Evolutionary conservation across 1,140 invertebrate species (phyloP).

Genomic region (Brachionus rubens): DNA sequence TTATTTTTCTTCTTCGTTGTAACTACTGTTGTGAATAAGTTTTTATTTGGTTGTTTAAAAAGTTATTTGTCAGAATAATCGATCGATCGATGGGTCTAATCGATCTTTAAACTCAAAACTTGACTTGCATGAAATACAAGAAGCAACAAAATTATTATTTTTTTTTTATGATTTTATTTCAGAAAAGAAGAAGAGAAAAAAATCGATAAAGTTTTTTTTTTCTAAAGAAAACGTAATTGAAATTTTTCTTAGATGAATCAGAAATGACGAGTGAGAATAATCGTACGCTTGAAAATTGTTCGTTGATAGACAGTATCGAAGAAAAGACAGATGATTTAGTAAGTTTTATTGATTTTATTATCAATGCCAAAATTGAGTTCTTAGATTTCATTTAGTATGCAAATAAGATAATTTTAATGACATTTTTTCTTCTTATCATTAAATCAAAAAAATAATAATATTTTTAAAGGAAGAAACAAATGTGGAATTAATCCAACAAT

Average conservation of each 20-base stretch:
- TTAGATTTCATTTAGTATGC: constrained; percentile 16
- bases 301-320: background rate
- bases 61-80: too few species aligned
- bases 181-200: background rate
- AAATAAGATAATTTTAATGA: background rate
- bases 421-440: background rate
- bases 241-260: constrained; percentile 38
- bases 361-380: too few species aligned
- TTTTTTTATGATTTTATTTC: too few species aligned
- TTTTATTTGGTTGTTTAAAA: too few species aligned
- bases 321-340: background rate
- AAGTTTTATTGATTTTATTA: constrained; percentile 8
- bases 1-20: too few species aligned
- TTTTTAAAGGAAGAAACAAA: background rate
- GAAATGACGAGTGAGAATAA: constrained; percentile 11
- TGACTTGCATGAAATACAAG: too few species aligned
- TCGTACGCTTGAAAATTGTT: background rate
- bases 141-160: too few species aligned
- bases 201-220: background rate
- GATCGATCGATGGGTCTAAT: too few species aligned
- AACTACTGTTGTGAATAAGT: too few species aligned
- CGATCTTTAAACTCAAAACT: too few species aligned
- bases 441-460: too few species aligned
- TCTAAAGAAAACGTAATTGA: constrained; percentile 9
- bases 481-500: background rate